phyloP scores from a whole-genome alignment of 2,888 invertebrate species.

The Melanotus villosus region DNA sequence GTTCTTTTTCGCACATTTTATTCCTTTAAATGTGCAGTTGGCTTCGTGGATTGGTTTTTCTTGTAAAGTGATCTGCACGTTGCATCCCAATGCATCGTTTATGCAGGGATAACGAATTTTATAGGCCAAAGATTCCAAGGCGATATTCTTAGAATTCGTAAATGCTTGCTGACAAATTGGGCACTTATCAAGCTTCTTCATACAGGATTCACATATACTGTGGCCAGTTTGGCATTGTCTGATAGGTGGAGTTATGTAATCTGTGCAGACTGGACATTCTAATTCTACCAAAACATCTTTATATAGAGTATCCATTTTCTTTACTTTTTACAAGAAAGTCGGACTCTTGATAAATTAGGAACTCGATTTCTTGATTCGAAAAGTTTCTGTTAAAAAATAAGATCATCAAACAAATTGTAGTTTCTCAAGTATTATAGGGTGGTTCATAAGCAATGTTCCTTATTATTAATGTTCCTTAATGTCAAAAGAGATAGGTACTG shows the following conservation, averaged over 20 bases:
- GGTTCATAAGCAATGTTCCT: too few relatives aligned
- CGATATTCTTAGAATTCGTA: slow-evolving; percentile 53
- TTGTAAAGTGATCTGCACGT: slow-evolving; percentile 45
- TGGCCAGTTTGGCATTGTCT: slow-evolving; percentile 55
- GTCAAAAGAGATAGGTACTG: too few relatives aligned
- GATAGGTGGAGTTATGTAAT: slow-evolving; percentile 55
- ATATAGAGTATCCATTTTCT: slow-evolving; percentile 42
- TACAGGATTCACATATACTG: slow-evolving; percentile 52
- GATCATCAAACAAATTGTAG: too few relatives aligned
- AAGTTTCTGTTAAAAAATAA: too few relatives aligned
- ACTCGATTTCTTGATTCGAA: too few relatives aligned
- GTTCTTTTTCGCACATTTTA: slow-evolving; percentile 53
- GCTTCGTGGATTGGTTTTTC: slow-evolving; percentile 52
- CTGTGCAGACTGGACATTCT: slow-evolving; percentile 56
- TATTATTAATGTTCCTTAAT: too few relatives aligned
- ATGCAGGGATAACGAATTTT: slow-evolving; percentile 57
- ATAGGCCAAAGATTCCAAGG: slow-evolving; percentile 53
- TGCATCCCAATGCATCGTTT: slow-evolving; percentile 51
- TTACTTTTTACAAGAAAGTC: too few relatives aligned
- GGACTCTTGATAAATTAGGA: too few relatives aligned
- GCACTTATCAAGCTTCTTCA: slow-evolving; percentile 51
- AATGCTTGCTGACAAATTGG: slow-evolving; percentile 53
- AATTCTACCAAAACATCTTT: slow-evolving; percentile 53
- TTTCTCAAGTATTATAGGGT: too few relatives aligned
- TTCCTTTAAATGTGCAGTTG: slow-evolving; percentile 50